phyloP scores from a whole-genome alignment of 1,140 invertebrate genomes.

The Megalonaias nervosa region DNA sequence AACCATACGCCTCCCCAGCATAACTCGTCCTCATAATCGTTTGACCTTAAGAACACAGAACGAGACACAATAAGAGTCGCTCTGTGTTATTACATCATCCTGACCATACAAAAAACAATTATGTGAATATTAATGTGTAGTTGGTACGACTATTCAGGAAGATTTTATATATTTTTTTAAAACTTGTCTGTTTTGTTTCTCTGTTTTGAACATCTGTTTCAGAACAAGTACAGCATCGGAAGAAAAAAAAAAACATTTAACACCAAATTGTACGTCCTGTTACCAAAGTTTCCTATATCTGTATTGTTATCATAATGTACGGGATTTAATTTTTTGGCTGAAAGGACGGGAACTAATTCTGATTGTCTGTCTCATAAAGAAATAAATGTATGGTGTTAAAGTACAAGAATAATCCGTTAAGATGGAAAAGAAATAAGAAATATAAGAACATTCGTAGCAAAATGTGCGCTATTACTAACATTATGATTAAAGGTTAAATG shows the following conservation, averaged over 20 bases:
- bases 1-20: conserved; percentile 78
- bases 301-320: no score
- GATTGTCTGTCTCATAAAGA: no score
- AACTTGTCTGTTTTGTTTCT: background rate
- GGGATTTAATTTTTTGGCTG: no score
- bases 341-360: no score
- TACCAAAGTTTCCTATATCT: no score
- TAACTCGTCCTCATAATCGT: conserved; percentile 77
- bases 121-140: background rate
- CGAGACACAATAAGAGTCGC: background rate
- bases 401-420: background rate
- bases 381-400: no score
- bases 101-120: background rate
- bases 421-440: background rate
- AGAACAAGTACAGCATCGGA: background rate
- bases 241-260: no score
- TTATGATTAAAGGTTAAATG: background rate
- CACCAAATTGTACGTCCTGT: no score
- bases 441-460: background rate
- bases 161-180: background rate
- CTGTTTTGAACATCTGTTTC: background rate
- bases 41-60: conserved; percentile 65
- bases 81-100: background rate
- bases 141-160: background rate
- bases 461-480: background rate